A percentile compares a stretch with the other conserved stretches of the same genome.
These are phyloP conservation scores for Gambusia holbrooki DNA, from an alignment of 2,113 vertebrate species.

Conservation along the genomic window DNA sequence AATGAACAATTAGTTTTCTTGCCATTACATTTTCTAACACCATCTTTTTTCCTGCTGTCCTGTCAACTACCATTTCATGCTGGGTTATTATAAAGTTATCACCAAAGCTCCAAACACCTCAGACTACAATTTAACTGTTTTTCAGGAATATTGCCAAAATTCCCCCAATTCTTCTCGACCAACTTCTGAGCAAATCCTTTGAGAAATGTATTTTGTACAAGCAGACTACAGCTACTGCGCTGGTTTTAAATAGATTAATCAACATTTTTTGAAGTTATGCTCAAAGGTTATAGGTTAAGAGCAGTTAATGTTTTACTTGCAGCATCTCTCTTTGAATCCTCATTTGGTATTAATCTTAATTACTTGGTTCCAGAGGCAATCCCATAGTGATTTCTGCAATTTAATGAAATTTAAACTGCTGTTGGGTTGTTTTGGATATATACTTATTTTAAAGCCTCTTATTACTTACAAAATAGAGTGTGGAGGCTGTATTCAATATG, in stretches of 20 bases:
- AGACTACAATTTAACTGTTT: slow-evolving; percentile 17
- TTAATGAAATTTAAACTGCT: not conserved
- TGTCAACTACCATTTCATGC: slow-evolving; percentile 67
- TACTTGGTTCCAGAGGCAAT: not conserved
- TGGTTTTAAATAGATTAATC: not conserved
- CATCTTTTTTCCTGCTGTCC: slow-evolving; percentile 67
- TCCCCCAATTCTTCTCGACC: slow-evolving; percentile 7
- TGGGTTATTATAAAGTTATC: slow-evolving; percentile 41
- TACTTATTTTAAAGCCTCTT: not conserved
- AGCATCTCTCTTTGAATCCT: not conserved
- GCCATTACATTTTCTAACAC: slow-evolving; percentile 74
- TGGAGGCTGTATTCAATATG: not conserved
- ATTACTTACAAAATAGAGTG: not conserved
- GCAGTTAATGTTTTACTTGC: not conserved
- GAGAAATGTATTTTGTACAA: not conserved
- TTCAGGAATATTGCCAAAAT: slow-evolving; percentile 18
- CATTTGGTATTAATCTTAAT: not conserved
- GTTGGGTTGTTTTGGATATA: not conserved
- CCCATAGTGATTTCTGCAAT: not conserved
- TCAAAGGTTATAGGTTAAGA: not conserved
- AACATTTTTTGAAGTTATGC: not conserved
- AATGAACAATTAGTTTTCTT: slow-evolving; percentile 75
- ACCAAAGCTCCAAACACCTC: slow-evolving; percentile 4
- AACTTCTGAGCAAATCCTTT: not conserved
- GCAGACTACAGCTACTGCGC: not conserved